Conservation (phyloP, 2,113 vertebrate species). For the Eretmochelys imbricata region DNA sequence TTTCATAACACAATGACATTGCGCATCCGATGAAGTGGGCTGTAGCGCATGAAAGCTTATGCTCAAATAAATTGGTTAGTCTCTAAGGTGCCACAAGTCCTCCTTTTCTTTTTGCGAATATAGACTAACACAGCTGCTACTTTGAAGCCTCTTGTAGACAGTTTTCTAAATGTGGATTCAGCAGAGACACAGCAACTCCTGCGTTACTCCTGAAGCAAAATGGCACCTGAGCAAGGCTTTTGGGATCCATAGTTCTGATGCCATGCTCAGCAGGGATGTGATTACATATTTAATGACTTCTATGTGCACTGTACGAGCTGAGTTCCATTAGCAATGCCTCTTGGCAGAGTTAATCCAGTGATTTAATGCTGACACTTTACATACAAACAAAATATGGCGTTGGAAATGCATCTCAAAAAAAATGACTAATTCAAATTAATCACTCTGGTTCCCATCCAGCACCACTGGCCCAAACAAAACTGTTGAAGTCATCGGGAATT, state of each 20-base stretch:
- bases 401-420: constrained; percentile 16
- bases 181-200: constrained; percentile 14
- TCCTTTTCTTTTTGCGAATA: too few species aligned
- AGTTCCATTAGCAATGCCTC: constrained; percentile 8
- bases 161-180: constrained; percentile 23
- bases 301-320: neutral
- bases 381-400: constrained; percentile 27
- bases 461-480: neutral
- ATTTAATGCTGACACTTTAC: constrained; percentile 24
- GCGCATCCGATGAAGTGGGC: too few species aligned
- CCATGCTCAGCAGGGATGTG: neutral
- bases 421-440: constrained; percentile 19
- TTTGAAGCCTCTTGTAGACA: constrained; percentile 22
- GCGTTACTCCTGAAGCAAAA: neutral
- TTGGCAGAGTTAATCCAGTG: neutral
- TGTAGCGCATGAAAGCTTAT: too few species aligned
- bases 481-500: neutral
- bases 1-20: constrained; percentile 19
- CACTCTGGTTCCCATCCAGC: neutral
- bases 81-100: too few species aligned
- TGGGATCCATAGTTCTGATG: neutral
- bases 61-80: too few species aligned
- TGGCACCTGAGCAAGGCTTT: neutral
- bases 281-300: neutral
- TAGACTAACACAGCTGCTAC: too few species aligned